Percentiles rank a stretch among this genome's conserved stretches.
These are phyloP conservation scores for Phalacrocorax carbo DNA, from an alignment of 2,113 vertebrate genomes.

Conservation along the genomic window DNA sequence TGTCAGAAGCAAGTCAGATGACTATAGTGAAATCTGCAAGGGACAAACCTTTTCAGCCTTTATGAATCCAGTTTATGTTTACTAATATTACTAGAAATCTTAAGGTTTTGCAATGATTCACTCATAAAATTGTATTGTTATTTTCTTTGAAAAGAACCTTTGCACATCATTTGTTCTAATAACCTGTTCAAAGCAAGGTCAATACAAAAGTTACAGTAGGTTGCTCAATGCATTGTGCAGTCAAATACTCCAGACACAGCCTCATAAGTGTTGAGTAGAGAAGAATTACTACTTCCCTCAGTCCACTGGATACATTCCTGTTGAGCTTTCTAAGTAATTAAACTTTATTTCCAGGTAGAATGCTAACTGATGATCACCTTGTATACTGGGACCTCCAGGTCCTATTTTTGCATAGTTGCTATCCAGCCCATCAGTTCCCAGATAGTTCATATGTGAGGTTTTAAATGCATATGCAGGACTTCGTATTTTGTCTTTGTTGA, in stretches of 20 bases:
- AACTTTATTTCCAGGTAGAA: not conserved
- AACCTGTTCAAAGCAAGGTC: not conserved
- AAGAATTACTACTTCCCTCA: not conserved
- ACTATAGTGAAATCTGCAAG: not conserved
- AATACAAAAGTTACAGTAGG: not conserved
- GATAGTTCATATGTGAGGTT: not conserved
- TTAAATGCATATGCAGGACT: not conserved
- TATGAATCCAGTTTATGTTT: not conserved
- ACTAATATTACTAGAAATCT: not conserved
- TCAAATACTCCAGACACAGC: not conserved
- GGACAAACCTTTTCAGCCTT: not conserved
- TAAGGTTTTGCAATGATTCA: not conserved
- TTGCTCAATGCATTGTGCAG: not conserved
- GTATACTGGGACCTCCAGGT: not conserved
- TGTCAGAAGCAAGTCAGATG: not conserved
- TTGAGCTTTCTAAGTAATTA: not conserved
- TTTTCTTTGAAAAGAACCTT: not conserved
- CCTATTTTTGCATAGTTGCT: not conserved
- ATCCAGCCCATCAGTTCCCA: not conserved
- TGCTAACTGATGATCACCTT: not conserved
- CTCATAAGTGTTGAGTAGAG: not conserved
- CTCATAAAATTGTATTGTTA: not conserved
- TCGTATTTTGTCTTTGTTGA: not conserved
- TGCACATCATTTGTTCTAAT: not conserved
- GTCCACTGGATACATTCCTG: not conserved